Evolutionary conservation across 2,113 vertebrate species (phyloP).

Genomic region (Malurus elegans): DNA sequence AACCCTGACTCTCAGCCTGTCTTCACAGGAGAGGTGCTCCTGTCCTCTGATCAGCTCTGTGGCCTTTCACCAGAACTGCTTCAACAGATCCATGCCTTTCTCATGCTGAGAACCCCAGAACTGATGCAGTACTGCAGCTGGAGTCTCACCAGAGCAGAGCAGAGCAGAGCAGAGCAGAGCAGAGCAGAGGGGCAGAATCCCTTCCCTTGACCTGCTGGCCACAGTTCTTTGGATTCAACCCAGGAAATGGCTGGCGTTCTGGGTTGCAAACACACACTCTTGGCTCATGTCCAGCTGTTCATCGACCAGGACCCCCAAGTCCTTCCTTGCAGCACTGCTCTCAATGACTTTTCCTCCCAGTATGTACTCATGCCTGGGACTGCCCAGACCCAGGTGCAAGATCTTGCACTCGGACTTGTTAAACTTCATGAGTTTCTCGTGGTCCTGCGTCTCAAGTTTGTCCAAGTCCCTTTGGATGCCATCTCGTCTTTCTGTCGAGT

Average conservation of each 20-base stretch:
- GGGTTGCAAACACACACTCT: not conserved
- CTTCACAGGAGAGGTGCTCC: not conserved
- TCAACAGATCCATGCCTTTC: not conserved
- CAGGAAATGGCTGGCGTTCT: not conserved
- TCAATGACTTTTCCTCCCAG: not conserved
- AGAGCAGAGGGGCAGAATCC: not conserved
- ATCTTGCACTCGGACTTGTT: not conserved
- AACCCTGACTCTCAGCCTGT: not conserved
- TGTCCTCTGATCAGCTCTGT: not conserved
- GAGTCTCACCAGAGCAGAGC: not conserved
- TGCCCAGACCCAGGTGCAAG: accelerated
- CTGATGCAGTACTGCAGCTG: not conserved
- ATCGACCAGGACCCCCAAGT: not conserved
- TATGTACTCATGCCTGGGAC: not conserved
- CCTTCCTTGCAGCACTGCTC: not conserved
- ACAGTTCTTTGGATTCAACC: not conserved
- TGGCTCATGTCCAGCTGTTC: not conserved
- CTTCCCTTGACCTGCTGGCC: not conserved
- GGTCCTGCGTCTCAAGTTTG: not conserved
- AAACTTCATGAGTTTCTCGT: not conserved
- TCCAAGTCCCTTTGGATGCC: not conserved
- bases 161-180: not conserved
- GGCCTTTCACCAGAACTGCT: not conserved
- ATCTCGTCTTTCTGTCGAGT: not conserved
- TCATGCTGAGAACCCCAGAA: not conserved